Conservation (phyloP, 2,113 vertebrate genomes). For the Python bivittatus region DNA sequence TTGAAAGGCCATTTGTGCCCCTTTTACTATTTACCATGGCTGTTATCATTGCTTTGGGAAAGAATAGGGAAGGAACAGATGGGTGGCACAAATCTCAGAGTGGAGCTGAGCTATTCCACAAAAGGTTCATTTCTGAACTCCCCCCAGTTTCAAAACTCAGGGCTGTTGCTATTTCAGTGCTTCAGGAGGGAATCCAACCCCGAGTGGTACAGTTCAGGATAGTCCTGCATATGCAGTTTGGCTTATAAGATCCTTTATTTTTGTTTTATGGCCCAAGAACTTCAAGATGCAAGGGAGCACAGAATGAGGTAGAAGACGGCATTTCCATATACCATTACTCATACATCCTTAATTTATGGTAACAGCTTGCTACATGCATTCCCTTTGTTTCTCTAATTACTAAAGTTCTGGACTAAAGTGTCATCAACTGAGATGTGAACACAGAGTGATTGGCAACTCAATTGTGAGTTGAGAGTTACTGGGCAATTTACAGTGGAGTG, state of each 20-base stretch:
- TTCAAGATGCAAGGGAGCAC: neutral
- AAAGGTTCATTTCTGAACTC: neutral
- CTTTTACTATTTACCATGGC: neutral
- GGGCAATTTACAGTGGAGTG: conserved; percentile 64
- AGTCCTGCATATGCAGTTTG: neutral
- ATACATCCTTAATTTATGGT: neutral
- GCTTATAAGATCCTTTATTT: neutral
- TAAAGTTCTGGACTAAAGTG: conserved; percentile 37
- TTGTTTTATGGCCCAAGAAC: neutral
- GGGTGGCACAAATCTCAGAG: neutral
- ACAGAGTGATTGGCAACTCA: conserved; percentile 41
- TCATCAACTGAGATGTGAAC: conserved; percentile 43
- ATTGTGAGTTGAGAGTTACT: conserved; percentile 57
- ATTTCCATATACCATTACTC: neutral
- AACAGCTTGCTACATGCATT: conserved; percentile 24
- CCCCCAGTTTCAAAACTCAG: neutral
- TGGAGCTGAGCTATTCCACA: neutral
- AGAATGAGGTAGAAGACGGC: neutral
- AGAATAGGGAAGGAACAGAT: neutral
- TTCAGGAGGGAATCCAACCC: neutral
- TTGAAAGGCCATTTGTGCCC: neutral
- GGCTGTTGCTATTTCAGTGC: neutral
- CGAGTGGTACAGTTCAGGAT: neutral
- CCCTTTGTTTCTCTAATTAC: neutral
- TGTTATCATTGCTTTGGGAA: neutral